Conservation (phyloP, 2,888 invertebrate genomes). For the Leistus spinibarbis region DNA sequence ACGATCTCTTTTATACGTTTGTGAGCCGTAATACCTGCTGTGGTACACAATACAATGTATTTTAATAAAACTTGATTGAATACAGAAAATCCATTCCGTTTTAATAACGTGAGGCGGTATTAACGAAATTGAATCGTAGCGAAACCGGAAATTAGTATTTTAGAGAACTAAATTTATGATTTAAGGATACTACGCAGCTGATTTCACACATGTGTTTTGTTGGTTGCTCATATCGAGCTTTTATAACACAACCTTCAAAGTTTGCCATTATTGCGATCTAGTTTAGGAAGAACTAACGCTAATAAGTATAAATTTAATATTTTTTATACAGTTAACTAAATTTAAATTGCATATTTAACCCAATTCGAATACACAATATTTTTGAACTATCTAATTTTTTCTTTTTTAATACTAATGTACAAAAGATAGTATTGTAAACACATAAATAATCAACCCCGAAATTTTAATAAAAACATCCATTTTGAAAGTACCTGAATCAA, state of each 20-base stretch:
- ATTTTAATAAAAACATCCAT: too few relatives aligned
- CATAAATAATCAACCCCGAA: too few relatives aligned
- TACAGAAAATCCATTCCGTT: neutral
- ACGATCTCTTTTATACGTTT: neutral
- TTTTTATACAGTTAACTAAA: too few relatives aligned
- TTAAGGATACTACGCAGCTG: constrained; percentile 4
- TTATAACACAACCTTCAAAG: neutral
- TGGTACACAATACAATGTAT: neutral
- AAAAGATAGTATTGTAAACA: too few relatives aligned
- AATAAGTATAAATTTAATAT: neutral
- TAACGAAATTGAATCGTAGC: constrained; percentile 22
- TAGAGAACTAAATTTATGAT: constrained; percentile 23
- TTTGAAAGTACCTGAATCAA: too few relatives aligned
- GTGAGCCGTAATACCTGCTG: neutral
- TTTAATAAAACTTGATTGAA: neutral
- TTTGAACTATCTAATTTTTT: too few relatives aligned
- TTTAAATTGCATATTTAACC: too few relatives aligned
- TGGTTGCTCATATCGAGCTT: neutral
- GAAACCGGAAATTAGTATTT: constrained; percentile 29
- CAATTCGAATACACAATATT: too few relatives aligned
- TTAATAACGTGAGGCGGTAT: constrained; percentile 1
- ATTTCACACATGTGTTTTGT: neutral
- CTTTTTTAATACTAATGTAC: too few relatives aligned
- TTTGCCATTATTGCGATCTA: neutral
- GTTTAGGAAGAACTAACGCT: neutral